A percentile compares a stretch with the other conserved stretches of the same genome.
phyloP scores from a whole-genome alignment of 2,888 invertebrate genomes.

The Eilema griseolum region DNA sequence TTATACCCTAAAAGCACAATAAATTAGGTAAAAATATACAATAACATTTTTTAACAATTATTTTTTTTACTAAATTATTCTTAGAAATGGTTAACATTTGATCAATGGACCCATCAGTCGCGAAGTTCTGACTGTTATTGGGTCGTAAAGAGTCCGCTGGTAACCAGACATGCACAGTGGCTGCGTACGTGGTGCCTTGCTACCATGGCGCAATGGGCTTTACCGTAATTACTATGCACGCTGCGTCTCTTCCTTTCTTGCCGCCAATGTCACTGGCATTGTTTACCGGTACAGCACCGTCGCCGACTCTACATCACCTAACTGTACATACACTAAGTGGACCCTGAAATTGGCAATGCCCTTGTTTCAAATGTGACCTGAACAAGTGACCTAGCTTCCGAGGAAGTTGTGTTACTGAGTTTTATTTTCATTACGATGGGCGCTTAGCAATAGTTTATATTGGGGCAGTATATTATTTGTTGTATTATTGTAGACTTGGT shows the following conservation, averaged over 20 bases:
- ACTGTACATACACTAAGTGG: conserved; percentile 79
- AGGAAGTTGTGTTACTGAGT: conserved; percentile 33
- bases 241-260: conserved; percentile 83
- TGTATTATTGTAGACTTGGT: conserved; percentile 30
- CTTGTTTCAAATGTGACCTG: conserved; percentile 74
- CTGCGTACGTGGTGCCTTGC: conserved; percentile 51
- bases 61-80: background rate
- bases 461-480: conserved; percentile 25
- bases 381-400: conserved; percentile 56
- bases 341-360: conserved; percentile 86
- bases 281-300: conserved; percentile 69
- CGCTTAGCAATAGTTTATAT: conserved; percentile 18
- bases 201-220: conserved; percentile 55
- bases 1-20: background rate
- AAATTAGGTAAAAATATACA: background rate
- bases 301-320: conserved; percentile 66
- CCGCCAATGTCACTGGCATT: conserved; percentile 83
- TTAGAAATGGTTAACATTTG: background rate
- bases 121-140: conserved; percentile 28
- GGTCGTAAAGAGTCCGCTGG: conserved; percentile 34
- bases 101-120: conserved; percentile 30
- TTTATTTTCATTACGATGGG: conserved; percentile 12
- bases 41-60: background rate
- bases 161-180: conserved; percentile 25
- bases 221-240: conserved; percentile 75